Conservation (phyloP, 2,888 invertebrate species). For the Polyploca ridens region DNA sequence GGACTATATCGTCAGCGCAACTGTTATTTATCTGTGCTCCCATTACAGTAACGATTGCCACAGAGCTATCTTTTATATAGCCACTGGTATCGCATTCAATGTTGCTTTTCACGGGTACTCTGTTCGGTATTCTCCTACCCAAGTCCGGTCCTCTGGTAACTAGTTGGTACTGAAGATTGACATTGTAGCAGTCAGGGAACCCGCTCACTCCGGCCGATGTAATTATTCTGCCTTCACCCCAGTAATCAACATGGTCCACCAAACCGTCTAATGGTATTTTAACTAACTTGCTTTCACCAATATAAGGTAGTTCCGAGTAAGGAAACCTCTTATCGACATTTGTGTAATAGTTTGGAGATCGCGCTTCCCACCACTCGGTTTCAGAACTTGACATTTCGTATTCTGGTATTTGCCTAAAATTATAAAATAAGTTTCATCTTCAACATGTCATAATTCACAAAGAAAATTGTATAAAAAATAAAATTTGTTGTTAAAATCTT, state of each 20-base stretch:
- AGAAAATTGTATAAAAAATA: no score
- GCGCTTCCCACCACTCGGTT: constrained; percentile 19
- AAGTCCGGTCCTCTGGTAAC: constrained; percentile 52
- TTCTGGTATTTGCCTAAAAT: neutral
- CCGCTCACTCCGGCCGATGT: constrained; percentile 37
- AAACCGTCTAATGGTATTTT: constrained; percentile 42
- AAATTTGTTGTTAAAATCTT: no score
- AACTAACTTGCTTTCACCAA: constrained; percentile 50
- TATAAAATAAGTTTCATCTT: neutral
- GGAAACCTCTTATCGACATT: constrained; percentile 47
- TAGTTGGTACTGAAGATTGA: constrained; percentile 50
- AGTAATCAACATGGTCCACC: constrained; percentile 55
- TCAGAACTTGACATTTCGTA: neutral
- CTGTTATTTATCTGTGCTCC: constrained; percentile 52
- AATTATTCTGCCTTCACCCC: constrained; percentile 54
- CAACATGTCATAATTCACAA: no score
- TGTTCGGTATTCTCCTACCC: constrained; percentile 53
- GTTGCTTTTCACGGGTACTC: constrained; percentile 49
- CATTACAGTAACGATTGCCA: constrained; percentile 49
- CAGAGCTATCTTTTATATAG: constrained; percentile 51
- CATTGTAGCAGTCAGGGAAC: constrained; percentile 50
- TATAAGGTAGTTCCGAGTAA: constrained; percentile 56
- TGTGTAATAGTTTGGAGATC: constrained; percentile 43
- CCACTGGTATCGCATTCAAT: constrained; percentile 47
- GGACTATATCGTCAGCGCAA: constrained; percentile 51